phyloP scores from a whole-genome alignment of 2,888 invertebrate genomes.

The Amphipoea oculea region DNA sequence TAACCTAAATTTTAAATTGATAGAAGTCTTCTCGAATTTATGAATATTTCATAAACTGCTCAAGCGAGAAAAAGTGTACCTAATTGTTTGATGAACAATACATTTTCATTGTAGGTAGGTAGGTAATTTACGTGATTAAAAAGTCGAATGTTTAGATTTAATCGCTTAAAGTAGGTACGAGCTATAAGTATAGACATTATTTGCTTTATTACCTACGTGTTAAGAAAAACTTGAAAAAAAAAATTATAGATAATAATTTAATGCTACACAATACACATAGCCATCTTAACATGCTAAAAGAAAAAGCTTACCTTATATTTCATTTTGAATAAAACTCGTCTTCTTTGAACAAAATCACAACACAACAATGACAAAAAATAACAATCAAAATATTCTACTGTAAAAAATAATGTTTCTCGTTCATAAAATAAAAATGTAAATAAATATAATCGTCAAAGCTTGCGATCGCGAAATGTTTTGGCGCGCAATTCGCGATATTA shows the following conservation, averaged over 20 bases:
- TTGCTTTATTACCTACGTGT: background rate
- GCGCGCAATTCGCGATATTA: conserved; percentile 73
- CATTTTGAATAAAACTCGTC: conserved; percentile 72
- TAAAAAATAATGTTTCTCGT: conserved; percentile 45
- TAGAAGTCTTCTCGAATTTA: background rate
- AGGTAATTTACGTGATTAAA: conserved; percentile 3
- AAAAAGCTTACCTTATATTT: conserved; percentile 81
- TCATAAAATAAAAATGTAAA: conserved; percentile 67
- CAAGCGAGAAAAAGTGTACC: conserved; percentile 11
- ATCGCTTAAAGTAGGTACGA: background rate
- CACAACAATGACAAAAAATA: conserved; percentile 61
- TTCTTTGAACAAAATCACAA: conserved; percentile 63
- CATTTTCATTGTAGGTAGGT: background rate
- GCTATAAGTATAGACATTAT: background rate
- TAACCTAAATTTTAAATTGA: conserved; percentile 18
- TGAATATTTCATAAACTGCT: conserved; percentile 18
- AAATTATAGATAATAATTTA: background rate
- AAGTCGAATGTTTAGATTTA: background rate
- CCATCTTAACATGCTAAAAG: background rate
- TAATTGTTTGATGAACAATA: conserved; percentile 14
- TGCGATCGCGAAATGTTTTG: conserved; percentile 66
- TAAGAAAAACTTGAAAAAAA: background rate
- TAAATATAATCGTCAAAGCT: conserved; percentile 44
- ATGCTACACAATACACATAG: background rate
- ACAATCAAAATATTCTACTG: conserved; percentile 25